Conservation (phyloP, 2,113 vertebrate genomes). For the Pavo muticus region DNA sequence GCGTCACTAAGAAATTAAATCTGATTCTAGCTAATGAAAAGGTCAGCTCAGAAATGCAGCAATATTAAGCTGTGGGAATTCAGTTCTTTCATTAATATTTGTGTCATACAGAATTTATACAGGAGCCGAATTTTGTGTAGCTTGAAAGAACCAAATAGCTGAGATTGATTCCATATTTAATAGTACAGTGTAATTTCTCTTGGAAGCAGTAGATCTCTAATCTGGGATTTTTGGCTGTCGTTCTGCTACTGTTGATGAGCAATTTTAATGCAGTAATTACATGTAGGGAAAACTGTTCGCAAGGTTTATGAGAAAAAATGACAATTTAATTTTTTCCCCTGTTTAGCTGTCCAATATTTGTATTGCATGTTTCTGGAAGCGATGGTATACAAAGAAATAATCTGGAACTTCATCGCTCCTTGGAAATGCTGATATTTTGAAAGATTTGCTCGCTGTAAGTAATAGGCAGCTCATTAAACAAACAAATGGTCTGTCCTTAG, state of each 20-base stretch:
- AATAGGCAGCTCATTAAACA: constrained; percentile 69
- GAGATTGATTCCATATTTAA: not conserved
- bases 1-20: constrained; percentile 34
- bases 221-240: constrained; percentile 61
- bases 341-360: constrained; percentile 23
- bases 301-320: constrained; percentile 38
- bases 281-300: constrained; percentile 16
- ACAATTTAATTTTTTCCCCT: constrained; percentile 14
- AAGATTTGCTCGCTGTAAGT: constrained; percentile 40
- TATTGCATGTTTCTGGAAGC: not conserved
- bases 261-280: constrained; percentile 51
- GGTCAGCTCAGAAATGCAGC: not conserved
- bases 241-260: constrained; percentile 37
- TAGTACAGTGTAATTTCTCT: constrained; percentile 6
- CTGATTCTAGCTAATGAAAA: constrained; percentile 13
- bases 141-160: not conserved
- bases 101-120: not conserved
- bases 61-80: not conserved
- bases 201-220: constrained; percentile 44
- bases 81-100: not conserved
- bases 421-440: constrained; percentile 49
- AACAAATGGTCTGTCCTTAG: constrained; percentile 60
- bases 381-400: not conserved
- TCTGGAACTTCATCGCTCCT: not conserved
- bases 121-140: not conserved